Base-by-base conservation (phyloP, 2,113 vertebrate species). In the Nanger granti region DNA sequence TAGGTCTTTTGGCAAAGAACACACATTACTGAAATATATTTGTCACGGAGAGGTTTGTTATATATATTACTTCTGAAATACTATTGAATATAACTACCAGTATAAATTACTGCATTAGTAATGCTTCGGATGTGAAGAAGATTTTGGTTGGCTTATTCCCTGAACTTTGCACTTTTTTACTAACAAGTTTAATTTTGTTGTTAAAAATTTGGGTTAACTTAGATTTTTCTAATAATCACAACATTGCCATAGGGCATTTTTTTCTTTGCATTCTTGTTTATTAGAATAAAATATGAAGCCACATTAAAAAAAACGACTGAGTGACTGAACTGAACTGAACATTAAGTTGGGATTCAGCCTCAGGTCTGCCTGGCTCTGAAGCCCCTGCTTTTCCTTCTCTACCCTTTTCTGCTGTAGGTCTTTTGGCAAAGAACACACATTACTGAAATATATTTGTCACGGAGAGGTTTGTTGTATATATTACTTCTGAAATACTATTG, bases 121-220 rank as follows among this genome's bases (percentile, higher is more conserved):
- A 84, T 47, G 82, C 49, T 94, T 89, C 15, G 29, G 47, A 18
- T 93, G 17, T 55, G 34, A 84, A 34, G 49, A 88, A 54, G 29
- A 80, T 57, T 55, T 64, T 89, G 15, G 29, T 69, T 41, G n/a
- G 49, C 41, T 79, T 93, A 47, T 73, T 95, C 34, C 10, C n/a
- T 49, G 52, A 93, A 5, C 26, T 91, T 49, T 84, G 9, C 8
- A 76, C 31, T 17, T 80, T 87, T 85, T 84, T 69, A 26, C 34
- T 47, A 83, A 15, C 9, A 88, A 85, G 22, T 93, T 94, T 87
- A 97, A 94, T 92, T 95, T 93, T 76, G 14, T 49, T 91, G 14
- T 86, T 89, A 62, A 93, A 80, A 60, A 76, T 73, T 73, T 83
- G 28, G 18, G 7, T 91, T 96, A 47, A 22, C 73, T 95, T 90